phyloP scores from a whole-genome alignment of 1,140 invertebrate species.

The Sminthurinus signatus region DNA sequence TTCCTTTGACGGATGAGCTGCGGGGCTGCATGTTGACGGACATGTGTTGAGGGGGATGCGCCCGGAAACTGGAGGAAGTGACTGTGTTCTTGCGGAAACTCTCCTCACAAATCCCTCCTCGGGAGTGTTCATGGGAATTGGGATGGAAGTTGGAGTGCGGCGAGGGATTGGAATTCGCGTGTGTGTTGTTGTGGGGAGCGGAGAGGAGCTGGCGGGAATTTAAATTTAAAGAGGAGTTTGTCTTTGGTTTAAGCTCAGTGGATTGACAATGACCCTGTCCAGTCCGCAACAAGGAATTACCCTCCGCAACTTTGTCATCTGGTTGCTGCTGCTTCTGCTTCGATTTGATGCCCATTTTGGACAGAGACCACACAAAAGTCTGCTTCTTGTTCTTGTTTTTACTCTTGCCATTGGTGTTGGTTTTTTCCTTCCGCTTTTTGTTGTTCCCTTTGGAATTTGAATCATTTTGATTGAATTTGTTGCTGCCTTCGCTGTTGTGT shows the following conservation, averaged over 20 bases:
- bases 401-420: not conserved
- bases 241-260: conserved; percentile 5
- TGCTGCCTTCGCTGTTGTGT: no score
- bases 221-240: no score
- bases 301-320: not conserved
- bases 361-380: not conserved
- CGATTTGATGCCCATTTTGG: not conserved
- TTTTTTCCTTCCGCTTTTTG: no score
- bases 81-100: not conserved
- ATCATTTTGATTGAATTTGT: conserved; percentile 2
- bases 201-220: not conserved
- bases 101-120: no score
- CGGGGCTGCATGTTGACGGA: no score
- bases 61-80: not conserved
- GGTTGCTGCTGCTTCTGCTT: not conserved
- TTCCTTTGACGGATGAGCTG: conserved; percentile 44
- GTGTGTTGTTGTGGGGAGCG: not conserved
- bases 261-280: no score
- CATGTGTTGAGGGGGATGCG: no score
- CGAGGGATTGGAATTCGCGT: no score
- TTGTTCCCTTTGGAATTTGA: conserved; percentile 2
- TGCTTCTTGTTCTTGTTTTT: not conserved
- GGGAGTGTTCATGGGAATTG: no score
- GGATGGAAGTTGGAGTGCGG: no score
- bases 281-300: not conserved